Base-by-base conservation (phyloP, 2,888 invertebrate species). In the Frankliniella fusca region DNA sequence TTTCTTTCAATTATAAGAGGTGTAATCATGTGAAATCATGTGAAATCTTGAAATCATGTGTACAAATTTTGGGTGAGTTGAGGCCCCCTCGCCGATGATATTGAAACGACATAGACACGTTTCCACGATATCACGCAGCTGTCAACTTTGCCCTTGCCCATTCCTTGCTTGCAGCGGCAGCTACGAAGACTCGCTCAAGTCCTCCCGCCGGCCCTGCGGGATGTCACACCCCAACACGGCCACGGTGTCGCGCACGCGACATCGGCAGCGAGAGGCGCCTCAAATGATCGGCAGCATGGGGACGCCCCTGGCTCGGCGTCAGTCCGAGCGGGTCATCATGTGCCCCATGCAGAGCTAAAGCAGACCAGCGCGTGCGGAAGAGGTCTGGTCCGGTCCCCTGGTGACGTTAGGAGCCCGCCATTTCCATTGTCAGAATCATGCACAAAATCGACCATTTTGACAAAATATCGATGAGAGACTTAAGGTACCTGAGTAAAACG, bases 151-250 rank as follows among this genome's bases (percentile, higher is more conserved):
- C n/a, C n/a, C n/a, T 38, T 38, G 5, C 61, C 48, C 48, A 27
- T 61, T 80, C 80, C 80, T 82, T 49, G 49, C 38, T 87, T 87
- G 82, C 88, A 92, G 91, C 86, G 93, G 93, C 88, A 94, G 94
- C 86, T 95, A 95, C 87, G 95, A 95, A 88, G 95, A 95, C 86
- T 94, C 94, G 0, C 88, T 95, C 76, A 94, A 94, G 87, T 93
- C 93, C 1, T 87, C 92, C 86, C 87, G 91, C 86, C 89, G 91
- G 87, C 84, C 84, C 28, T 84, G 84, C 48, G 84, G 84, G 80
- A 83, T 84, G 81, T 85, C 83, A 49, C 82, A 81, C 65, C 50
- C 18, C 80, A 80, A 48, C 82, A 82, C 81, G 81, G 81, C 7
- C 81, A 83, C 81, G 12, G 70, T 76, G 70, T 76, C 70, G 27